Evolutionary conservation across 2,797 vertebrate species (phyloP), one percentile per base, ranked within the genome.

Genomic region (Xerus rutilus): DNA sequence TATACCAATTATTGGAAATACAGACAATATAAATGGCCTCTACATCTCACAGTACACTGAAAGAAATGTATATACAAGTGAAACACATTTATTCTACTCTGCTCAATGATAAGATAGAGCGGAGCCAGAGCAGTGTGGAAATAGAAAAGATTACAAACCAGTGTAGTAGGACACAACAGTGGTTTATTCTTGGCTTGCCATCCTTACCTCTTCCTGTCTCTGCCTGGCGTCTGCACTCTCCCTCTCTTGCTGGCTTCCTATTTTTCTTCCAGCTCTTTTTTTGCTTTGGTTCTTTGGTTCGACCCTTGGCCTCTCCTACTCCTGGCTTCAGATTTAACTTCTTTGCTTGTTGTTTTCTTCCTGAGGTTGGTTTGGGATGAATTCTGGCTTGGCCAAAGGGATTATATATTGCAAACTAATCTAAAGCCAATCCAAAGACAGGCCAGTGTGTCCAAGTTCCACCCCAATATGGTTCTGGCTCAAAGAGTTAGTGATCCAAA

Each of bases 101-200:
- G 14, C 49, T 78, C 76, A 62, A 21, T 86, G 21, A 23, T 82
- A 86, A 94, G n/a, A 47, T 3, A 84, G 25, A 91, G n/a, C 45
- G 76, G 77, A 95, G 17, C 1, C 72, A 17, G 10, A 10, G 39
- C 7, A 8, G 25, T 64, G 49, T 25, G 32, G 59, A 20, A 89
- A 67, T n/a, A 82, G 52, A 78, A 90, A 83, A 67, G 14, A 78
- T 67, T 82, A 49, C 67, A 91, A 83, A 15, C 76, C 86, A 74
- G 4, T 11, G n/a, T 79, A 52, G 96, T 89, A 93, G 43, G 23
- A 45, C 35, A 62, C 12, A 28, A 15, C 20, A 35, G 1, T 59
- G 49, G 15, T 54, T 73, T 85, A 21, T 49, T 35, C 43, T 62
- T 54, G n/a, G 52, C 30, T 23, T 69, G 15, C 9, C 30, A 72